These are phyloP conservation scores for Glyphotaelius pellucidus DNA, from an alignment of 2,888 invertebrate species.

Conservation along the genomic window DNA sequence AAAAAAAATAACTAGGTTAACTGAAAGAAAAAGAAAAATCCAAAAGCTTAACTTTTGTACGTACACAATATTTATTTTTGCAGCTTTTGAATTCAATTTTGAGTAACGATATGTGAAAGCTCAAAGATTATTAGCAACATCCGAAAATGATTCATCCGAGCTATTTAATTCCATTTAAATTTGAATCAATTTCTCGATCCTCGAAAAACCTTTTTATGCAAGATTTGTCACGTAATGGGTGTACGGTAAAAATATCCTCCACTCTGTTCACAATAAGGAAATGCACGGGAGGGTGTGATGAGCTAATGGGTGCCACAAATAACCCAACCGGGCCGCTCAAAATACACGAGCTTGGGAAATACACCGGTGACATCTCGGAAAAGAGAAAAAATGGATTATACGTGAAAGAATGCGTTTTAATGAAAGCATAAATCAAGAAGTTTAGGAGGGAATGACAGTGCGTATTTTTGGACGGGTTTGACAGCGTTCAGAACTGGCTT, in stretches of 20 bases:
- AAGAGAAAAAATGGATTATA: background rate
- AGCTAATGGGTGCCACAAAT: conserved; percentile 26
- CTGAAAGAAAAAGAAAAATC: no score
- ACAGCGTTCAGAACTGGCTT: background rate
- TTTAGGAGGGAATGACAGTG: background rate
- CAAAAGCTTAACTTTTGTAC: no score
- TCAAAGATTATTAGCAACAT: no score
- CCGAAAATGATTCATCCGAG: background rate
- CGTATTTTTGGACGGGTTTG: background rate
- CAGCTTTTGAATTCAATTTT: no score
- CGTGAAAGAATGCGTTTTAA: conserved; percentile 15
- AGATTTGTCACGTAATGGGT: background rate
- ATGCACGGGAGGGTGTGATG: background rate
- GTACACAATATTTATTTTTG: no score
- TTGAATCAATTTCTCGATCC: background rate
- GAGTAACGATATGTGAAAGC: no score
- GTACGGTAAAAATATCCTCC: background rate
- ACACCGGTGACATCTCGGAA: background rate
- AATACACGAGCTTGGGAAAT: background rate
- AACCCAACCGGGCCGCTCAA: background rate
- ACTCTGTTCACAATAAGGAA: background rate
- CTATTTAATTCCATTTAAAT: background rate
- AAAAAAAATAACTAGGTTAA: no score
- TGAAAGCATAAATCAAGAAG: conserved; percentile 20
- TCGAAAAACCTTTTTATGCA: background rate